Conservation (phyloP, 2,797 vertebrate genomes). For the Sorex maritimensis region DNA sequence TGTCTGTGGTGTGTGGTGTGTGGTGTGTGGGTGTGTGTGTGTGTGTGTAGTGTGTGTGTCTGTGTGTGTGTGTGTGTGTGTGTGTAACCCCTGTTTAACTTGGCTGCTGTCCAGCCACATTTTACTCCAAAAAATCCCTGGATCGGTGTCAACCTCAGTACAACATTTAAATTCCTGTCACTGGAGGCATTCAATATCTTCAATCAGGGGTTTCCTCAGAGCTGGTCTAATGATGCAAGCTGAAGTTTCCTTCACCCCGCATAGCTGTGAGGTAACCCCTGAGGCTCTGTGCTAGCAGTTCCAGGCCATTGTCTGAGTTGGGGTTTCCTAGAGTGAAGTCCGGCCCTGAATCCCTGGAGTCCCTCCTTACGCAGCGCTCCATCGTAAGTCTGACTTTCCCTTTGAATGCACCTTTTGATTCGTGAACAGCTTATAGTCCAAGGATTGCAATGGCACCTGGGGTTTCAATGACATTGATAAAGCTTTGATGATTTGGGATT, state of each 20-base stretch:
- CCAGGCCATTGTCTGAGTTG: neutral
- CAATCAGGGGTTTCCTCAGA: neutral
- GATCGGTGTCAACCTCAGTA: slow-evolving; percentile 8
- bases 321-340: neutral
- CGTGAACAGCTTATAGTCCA: neutral
- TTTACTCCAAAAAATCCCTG: slow-evolving; percentile 6
- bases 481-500: neutral
- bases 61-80: no score
- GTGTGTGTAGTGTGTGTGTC: no score
- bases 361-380: accelerated
- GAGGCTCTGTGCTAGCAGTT: neutral
- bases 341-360: neutral
- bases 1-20: no score
- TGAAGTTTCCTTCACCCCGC: neutral
- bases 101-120: neutral
- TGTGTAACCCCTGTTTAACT: neutral
- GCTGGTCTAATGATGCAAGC: accelerated
- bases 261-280: neutral
- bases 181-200: neutral
- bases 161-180: slow-evolving; percentile 37
- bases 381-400: neutral
- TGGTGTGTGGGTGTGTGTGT: no score
- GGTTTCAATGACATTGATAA: neutral
- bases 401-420: neutral
- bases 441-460: neutral